These are phyloP conservation scores for Hemitrygon akajei DNA, from an alignment of 2,797 vertebrate genomes.

Conservation along the genomic window DNA sequence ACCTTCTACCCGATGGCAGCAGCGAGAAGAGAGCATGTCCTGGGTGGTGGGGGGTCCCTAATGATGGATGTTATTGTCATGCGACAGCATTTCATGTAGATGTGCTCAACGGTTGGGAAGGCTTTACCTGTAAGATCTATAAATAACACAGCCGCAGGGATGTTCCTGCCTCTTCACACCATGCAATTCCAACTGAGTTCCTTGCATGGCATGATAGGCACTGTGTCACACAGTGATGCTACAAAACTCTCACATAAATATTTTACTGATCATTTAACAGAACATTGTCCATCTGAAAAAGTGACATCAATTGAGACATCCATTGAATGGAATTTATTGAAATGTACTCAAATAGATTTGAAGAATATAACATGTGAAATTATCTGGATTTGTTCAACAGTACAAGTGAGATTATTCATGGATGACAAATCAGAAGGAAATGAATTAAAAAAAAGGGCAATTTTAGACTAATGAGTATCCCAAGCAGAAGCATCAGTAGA, in stretches of 20 bases:
- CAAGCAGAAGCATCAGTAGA: not conserved
- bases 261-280: not conserved
- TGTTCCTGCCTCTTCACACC: not conserved
- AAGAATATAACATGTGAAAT: not conserved
- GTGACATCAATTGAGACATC: not conserved
- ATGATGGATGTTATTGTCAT: too few relatives aligned
- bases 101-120: too few relatives aligned
- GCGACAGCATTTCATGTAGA: too few relatives aligned
- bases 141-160: not conserved
- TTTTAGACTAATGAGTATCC: slow-evolving; percentile 2
- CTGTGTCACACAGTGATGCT: not conserved
- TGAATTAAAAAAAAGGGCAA: not conserved
- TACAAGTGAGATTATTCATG: not conserved
- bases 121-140: not conserved
- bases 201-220: not conserved
- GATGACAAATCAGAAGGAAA: not conserved
- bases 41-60: too few relatives aligned
- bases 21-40: too few relatives aligned
- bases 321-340: not conserved
- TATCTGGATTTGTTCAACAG: slow-evolving; percentile 24
- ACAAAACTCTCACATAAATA: not conserved
- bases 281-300: not conserved
- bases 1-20: too few relatives aligned
- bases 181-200: not conserved
- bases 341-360: not conserved